phyloP scores from a whole-genome alignment of 2,888 invertebrate genomes.

The Agrotis puta region DNA sequence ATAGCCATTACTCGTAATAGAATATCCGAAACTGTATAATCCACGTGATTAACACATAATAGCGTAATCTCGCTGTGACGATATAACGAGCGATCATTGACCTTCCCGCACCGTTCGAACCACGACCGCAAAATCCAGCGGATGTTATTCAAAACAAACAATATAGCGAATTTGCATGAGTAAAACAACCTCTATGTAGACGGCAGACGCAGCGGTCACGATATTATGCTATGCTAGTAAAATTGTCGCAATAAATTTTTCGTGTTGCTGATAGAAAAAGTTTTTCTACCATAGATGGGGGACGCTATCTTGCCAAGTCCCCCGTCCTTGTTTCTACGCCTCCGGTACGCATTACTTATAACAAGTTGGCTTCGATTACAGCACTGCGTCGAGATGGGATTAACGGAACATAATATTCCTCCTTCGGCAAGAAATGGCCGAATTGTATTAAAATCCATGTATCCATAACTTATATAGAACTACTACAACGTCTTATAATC shows the following conservation, averaged over 20 bases:
- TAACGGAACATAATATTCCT: constrained; percentile 62
- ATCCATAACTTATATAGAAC: constrained; percentile 10
- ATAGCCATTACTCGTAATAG: constrained; percentile 47
- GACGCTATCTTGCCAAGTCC: constrained; percentile 70
- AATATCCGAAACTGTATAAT: constrained; percentile 58
- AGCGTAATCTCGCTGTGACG: constrained; percentile 41
- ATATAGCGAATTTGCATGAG: constrained; percentile 71
- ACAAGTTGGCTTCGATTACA: constrained; percentile 68
- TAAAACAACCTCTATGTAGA: constrained; percentile 65
- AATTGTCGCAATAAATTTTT: constrained; percentile 82
- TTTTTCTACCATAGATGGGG: constrained; percentile 71
- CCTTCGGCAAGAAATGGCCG: constrained; percentile 22
- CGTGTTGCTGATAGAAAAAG: constrained; percentile 81
- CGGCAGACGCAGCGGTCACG: constrained; percentile 58
- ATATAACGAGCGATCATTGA: constrained; percentile 58
- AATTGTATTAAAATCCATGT: constrained; percentile 12
- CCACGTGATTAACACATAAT: constrained; percentile 58
- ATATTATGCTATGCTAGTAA: constrained; percentile 71
- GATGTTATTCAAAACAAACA: constrained; percentile 74
- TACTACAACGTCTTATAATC: constrained; percentile 14
- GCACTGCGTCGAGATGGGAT: constrained; percentile 58
- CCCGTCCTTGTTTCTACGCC: constrained; percentile 66
- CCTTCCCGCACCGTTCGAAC: constrained; percentile 58
- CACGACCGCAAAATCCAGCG: constrained; percentile 68
- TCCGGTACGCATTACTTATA: constrained; percentile 64